Evolutionary conservation across 2,888 invertebrate genomes (phyloP).

Genomic region (Cordilura impudica): DNA sequence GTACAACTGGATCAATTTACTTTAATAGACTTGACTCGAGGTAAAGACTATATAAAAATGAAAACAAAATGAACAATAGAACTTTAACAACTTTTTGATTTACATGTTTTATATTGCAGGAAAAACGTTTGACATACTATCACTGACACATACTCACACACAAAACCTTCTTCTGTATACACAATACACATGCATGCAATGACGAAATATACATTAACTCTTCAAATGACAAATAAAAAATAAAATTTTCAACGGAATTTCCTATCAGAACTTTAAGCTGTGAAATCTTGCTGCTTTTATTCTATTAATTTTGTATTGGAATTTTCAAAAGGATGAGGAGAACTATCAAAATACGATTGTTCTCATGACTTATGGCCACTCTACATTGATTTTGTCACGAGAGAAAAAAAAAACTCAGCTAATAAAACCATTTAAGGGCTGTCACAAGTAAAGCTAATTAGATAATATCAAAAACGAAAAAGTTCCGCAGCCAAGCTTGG

Average conservation of each 20-base stretch:
- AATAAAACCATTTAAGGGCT: no score
- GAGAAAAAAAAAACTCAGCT: no score
- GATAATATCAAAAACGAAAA: no score
- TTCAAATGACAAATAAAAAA: constrained; percentile 1
- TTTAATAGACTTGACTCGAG: constrained; percentile 42
- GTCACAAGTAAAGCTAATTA: no score
- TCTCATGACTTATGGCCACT: no score
- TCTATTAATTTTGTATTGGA: no score
- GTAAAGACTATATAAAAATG: constrained; percentile 10
- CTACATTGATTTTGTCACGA: no score
- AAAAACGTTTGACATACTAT: constrained; percentile 39
- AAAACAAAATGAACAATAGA: no score
- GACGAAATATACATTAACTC: neutral
- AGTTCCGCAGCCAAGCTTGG: no score
- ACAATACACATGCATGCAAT: neutral
- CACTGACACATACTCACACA: constrained; percentile 11
- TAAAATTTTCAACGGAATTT: constrained; percentile 49
- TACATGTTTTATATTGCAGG: constrained; percentile 23
- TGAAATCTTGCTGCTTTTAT: no score
- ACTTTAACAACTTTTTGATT: constrained; percentile 57
- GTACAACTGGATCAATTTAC: neutral
- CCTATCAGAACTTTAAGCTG: neutral
- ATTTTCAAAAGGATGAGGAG: no score
- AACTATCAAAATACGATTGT: no score
- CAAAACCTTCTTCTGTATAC: neutral